Evolutionary conservation across 1,140 invertebrate genomes (phyloP).

Genomic region (Nixonia krombeini): DNA sequence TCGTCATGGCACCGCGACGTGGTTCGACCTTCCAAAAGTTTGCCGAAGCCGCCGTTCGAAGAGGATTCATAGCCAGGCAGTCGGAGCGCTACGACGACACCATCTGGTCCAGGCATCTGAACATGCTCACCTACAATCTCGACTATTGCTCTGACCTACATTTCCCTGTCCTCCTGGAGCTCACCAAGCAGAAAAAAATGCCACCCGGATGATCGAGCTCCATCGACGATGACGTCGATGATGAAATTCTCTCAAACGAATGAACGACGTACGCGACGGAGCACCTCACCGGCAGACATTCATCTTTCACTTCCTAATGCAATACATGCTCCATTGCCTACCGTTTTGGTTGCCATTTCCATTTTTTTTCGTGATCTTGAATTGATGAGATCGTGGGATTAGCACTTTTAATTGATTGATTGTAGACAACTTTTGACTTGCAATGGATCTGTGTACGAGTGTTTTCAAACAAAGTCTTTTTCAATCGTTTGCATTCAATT

Average conservation of each 20-base stretch:
- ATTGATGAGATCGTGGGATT: too few relatives aligned
- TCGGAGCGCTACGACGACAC: constrained; percentile 75
- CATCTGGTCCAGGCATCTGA: constrained; percentile 79
- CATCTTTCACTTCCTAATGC: too few relatives aligned
- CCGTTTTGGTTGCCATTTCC: too few relatives aligned
- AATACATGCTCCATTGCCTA: too few relatives aligned
- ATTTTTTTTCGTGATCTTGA: too few relatives aligned
- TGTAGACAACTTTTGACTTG: too few relatives aligned
- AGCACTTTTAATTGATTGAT: too few relatives aligned
- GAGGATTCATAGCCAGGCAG: constrained; percentile 75
- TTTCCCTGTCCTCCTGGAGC: constrained; percentile 77
- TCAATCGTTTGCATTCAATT: too few relatives aligned
- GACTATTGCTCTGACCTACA: constrained; percentile 80
- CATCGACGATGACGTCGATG: constrained; percentile 2
- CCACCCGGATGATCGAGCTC: constrained; percentile 55
- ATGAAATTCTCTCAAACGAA: neutral
- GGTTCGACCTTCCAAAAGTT: constrained; percentile 82
- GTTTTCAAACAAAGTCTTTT: too few relatives aligned
- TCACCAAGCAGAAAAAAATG: constrained; percentile 65
- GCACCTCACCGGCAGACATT: too few relatives aligned
- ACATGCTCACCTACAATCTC: constrained; percentile 72
- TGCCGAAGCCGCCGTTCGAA: constrained; percentile 73
- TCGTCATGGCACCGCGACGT: constrained; percentile 84
- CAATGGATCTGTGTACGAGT: too few relatives aligned
- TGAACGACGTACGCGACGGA: too few relatives aligned